Conservation (phyloP, 2,888 invertebrate species). For the Dascillus cervinus region DNA sequence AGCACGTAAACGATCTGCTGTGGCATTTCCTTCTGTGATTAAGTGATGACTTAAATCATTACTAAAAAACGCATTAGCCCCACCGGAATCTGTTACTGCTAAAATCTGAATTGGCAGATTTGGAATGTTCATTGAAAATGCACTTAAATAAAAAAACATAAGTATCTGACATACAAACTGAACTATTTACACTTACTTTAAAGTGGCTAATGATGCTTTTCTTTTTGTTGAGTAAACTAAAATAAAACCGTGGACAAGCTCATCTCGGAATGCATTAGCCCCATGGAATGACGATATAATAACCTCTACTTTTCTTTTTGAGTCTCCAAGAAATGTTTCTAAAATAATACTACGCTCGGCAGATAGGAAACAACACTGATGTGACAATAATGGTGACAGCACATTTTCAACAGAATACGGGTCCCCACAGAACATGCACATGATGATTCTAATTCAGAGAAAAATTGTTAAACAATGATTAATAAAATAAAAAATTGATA, state of each 20-base stretch:
- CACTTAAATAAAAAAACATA: constrained; percentile 48
- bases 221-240: constrained; percentile 91
- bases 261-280: constrained; percentile 84
- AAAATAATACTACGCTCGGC: constrained; percentile 83
- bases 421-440: constrained; percentile 96
- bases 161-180: constrained; percentile 7
- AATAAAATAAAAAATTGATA: too few species aligned
- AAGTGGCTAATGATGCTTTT: constrained; percentile 86
- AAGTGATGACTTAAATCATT: constrained; percentile 83
- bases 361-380: constrained; percentile 79
- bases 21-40: constrained; percentile 87
- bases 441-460: constrained; percentile 68
- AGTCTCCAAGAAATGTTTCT: constrained; percentile 87
- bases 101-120: constrained; percentile 90
- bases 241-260: constrained; percentile 90
- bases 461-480: background rate
- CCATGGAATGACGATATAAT: constrained; percentile 93
- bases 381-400: constrained; percentile 76
- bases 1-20: constrained; percentile 81
- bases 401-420: constrained; percentile 86
- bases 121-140: constrained; percentile 88
- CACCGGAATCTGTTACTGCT: constrained; percentile 85
- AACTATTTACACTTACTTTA: constrained; percentile 57
- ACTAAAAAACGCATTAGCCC: constrained; percentile 83
- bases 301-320: constrained; percentile 80